Conservation (phyloP, 2,888 invertebrate species). For the Metellina segmentata region DNA sequence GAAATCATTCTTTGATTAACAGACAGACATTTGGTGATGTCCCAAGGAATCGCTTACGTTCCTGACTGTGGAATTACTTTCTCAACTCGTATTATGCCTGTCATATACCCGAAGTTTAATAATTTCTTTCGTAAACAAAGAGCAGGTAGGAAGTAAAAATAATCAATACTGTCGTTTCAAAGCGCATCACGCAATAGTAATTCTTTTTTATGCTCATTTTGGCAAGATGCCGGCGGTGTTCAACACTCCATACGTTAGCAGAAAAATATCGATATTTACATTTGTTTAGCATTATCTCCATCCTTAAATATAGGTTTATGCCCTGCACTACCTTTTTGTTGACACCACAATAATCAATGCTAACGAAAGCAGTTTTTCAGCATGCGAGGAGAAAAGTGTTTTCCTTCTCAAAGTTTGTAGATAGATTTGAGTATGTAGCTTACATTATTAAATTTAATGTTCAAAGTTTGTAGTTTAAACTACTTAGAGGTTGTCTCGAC, state of each 20-base stretch:
- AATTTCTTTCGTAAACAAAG: conserved; percentile 43
- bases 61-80: neutral
- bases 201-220: conserved; percentile 65
- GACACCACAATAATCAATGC: conserved; percentile 52
- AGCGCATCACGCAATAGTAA: conserved; percentile 56
- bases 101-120: conserved; percentile 39
- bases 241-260: conserved; percentile 22
- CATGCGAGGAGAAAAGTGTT: neutral
- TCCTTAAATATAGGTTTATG: conserved; percentile 51
- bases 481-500: too few species aligned
- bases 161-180: conserved; percentile 66
- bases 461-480: too few species aligned
- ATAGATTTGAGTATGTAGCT: too few species aligned
- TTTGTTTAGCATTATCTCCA: conserved; percentile 58
- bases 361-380: conserved; percentile 32
- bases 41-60: too few species aligned
- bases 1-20: too few species aligned
- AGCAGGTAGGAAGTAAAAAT: conserved; percentile 19
- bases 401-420: too few species aligned
- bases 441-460: too few species aligned
- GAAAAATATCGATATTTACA: conserved; percentile 62
- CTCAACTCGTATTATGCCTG: neutral
- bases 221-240: conserved; percentile 61
- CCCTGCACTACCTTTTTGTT: conserved; percentile 26
- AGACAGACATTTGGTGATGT: too few species aligned